phyloP scores from a whole-genome alignment of 2,797 vertebrate genomes.

The Syngnathus acus region DNA sequence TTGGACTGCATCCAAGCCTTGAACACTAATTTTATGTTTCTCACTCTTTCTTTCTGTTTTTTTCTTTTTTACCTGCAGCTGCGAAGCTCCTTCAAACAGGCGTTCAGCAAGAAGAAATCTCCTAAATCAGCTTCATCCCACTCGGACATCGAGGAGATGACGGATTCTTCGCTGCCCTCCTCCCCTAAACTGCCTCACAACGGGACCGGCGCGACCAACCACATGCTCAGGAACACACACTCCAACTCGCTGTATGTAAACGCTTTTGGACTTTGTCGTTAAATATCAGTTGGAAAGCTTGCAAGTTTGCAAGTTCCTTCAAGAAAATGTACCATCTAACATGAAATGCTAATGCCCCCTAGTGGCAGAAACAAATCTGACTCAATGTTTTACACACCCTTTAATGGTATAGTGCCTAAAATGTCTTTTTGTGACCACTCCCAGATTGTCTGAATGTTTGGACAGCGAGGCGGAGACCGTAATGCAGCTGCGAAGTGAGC shows the following conservation, averaged over 20 bases:
- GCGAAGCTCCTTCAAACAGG: constrained; percentile 98
- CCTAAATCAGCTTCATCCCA: constrained; percentile 96
- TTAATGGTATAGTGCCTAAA: not conserved
- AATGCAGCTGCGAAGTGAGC: constrained; percentile 90
- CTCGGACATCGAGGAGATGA: constrained; percentile 98
- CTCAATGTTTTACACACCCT: no score
- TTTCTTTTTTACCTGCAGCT: constrained; percentile 65
- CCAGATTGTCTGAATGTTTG: constrained; percentile 85
- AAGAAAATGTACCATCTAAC: no score
- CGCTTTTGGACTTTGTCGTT: not conserved
- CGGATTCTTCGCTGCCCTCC: constrained; percentile 88
- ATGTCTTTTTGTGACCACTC: not conserved
- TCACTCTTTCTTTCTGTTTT: constrained; percentile 10
- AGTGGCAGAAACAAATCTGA: no score
- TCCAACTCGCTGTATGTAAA: constrained; percentile 85
- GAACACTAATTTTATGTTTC: not conserved
- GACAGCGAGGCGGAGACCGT: constrained; percentile 91
- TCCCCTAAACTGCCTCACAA: constrained; percentile 92
- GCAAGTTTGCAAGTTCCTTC: no score
- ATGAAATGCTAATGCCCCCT: no score
- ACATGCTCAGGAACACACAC: constrained; percentile 84
- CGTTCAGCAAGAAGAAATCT: constrained; percentile 97
- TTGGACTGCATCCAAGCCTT: not conserved
- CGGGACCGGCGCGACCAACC: constrained; percentile 64
- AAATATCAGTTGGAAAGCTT: no score